These are phyloP conservation scores for Drosophila limbata DNA, from an alignment of 2,888 invertebrate genomes.

Conservation along the genomic window DNA sequence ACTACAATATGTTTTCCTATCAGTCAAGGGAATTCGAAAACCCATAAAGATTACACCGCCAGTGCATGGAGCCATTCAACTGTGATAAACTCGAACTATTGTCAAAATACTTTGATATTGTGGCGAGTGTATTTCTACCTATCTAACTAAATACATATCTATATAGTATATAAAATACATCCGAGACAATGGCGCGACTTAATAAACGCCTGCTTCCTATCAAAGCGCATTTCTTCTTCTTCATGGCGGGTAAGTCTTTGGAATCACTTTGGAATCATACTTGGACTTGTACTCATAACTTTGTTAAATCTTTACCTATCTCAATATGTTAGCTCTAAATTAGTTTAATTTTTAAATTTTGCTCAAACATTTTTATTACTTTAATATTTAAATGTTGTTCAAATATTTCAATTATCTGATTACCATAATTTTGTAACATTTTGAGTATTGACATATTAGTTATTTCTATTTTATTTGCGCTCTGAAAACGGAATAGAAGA, in stretches of 20 bases:
- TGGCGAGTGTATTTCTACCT: neutral
- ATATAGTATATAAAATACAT: neutral
- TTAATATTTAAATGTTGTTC: no score
- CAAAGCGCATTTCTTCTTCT: conserved; percentile 95
- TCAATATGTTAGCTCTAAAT: no score
- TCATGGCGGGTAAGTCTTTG: conserved; percentile 91
- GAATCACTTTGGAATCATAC: neutral
- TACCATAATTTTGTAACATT: no score
- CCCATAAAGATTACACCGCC: conserved; percentile 43
- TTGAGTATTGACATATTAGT: no score
- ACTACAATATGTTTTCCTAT: conserved; percentile 47
- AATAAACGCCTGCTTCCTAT: conserved; percentile 91
- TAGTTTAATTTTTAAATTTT: no score
- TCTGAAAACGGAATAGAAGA: no score
- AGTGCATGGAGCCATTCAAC: conserved; percentile 46
- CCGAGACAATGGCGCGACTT: conserved; percentile 87
- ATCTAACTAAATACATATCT: neutral
- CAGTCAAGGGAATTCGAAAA: conserved; percentile 14
- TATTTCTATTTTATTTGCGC: no score
- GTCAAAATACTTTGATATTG: neutral
- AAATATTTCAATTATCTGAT: no score
- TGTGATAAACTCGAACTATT: conserved; percentile 61
- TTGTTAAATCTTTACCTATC: no score
- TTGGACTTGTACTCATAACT: neutral
- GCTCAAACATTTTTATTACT: no score